Evolutionary conservation across 2,113 vertebrate species (phyloP), one percentile per base, ranked within the genome.

Genomic region (Chaetops frenatus): DNA sequence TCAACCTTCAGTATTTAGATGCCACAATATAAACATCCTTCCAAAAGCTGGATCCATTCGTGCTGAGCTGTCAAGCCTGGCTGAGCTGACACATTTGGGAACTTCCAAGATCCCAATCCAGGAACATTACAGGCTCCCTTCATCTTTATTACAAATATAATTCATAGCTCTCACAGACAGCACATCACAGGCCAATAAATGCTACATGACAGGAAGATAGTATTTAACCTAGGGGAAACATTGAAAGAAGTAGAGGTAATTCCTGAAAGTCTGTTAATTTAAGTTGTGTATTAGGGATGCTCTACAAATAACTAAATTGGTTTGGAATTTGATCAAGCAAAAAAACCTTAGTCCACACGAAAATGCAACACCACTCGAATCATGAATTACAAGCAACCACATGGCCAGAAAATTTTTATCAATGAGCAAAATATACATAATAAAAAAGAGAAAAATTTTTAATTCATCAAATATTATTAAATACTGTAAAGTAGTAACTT

Each of bases 321-420:
- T 33, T 21, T 66, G 38, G 47, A 45, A 84, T 62, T 77, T 58
- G 47, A 22, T 60, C 23, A 62, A 53, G 50, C 5, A 71, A 60
- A 50, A 77, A 72, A 56, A 22, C 2, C 2, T 33, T 79, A 67
- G 51, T 82, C 17, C 25, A 69, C n/a, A 70, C 27, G 16, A 58
- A 85, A 84, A 78, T 2, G 1, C 21, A 67, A 6, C 11, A 33
- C 4, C 6, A 8, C 18, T 21, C 1, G 0, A 78, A 47, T 54
- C 6, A n/a, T 2, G 6, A 36, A 66, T 31, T 50, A 71, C 9
- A 74, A 56, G 35, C 27, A 70, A 74, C 24, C 44, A 74, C 4
- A 15, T 12, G 20, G 20, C 56, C 24, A 74, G 35, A 81, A 89
- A 56, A 20, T 14, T 17, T 51, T 64, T 24, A 54, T 16, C 66